These are phyloP conservation scores for Saccostrea cuccullata DNA, from an alignment of 1,140 invertebrate genomes.

Conservation along the genomic window DNA sequence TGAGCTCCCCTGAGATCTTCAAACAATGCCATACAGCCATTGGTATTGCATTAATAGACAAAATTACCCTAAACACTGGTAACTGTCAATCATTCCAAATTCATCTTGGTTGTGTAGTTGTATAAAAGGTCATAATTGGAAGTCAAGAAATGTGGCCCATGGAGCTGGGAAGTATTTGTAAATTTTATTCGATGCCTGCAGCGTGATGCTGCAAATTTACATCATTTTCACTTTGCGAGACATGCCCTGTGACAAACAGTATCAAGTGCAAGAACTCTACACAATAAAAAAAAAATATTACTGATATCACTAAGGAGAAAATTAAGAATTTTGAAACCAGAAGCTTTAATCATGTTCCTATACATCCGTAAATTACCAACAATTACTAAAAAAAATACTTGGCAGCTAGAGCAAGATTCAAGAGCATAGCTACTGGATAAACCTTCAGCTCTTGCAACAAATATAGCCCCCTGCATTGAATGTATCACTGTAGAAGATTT, in stretches of 20 bases:
- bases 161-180: constrained; percentile 6
- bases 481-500: background rate
- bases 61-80: constrained; percentile 37
- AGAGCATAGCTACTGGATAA: background rate
- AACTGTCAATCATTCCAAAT: constrained; percentile 28
- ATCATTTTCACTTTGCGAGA: background rate
- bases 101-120: constrained; percentile 30
- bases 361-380: no score
- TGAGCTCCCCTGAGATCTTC: constrained; percentile 9
- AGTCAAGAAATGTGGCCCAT: constrained; percentile 25
- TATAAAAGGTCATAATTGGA: constrained; percentile 19
- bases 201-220: background rate
- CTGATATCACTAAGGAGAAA: background rate
- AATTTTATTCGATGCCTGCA: constrained; percentile 22
- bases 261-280: background rate
- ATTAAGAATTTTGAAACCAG: background rate
- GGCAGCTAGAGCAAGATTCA: background rate
- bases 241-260: background rate
- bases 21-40: constrained; percentile 14
- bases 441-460: background rate
- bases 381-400: no score
- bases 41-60: constrained; percentile 17
- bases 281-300: background rate
- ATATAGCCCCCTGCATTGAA: background rate
- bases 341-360: background rate